A percentile compares a stretch with the other conserved stretches of the same genome.
These are phyloP conservation scores for Spea hammondii DNA, from an alignment of 2,797 vertebrate species.

Conservation along the genomic window DNA sequence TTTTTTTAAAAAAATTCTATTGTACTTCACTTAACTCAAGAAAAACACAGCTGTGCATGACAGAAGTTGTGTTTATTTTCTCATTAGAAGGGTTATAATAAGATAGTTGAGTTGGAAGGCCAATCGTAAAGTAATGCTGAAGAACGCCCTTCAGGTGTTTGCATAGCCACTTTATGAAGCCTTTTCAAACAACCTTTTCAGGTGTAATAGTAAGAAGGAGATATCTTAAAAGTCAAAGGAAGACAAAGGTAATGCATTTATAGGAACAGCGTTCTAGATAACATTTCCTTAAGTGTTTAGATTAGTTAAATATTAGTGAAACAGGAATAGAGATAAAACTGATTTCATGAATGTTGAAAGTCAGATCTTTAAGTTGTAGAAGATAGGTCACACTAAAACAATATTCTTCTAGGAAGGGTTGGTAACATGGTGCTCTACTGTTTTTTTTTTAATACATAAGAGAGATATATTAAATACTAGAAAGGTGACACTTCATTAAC, in stretches of 20 bases:
- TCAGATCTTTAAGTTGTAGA: slow-evolving; percentile 70
- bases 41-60: slow-evolving; percentile 74
- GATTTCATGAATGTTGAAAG: slow-evolving; percentile 73
- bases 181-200: slow-evolving; percentile 77
- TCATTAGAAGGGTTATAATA: slow-evolving; percentile 75
- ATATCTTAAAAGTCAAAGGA: slow-evolving; percentile 74
- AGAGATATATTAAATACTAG: too few relatives aligned
- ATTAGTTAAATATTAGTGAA: slow-evolving; percentile 91
- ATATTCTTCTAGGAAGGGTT: slow-evolving; percentile 10
- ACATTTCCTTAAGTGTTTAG: slow-evolving; percentile 75
- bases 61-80: slow-evolving; percentile 75
- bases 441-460: slow-evolving; percentile 30
- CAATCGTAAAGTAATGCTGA: slow-evolving; percentile 71
- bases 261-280: slow-evolving; percentile 81
- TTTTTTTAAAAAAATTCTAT: slow-evolving; percentile 62
- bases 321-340: slow-evolving; percentile 73
- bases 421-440: slow-evolving; percentile 13
- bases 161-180: slow-evolving; percentile 72
- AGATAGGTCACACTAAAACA: slow-evolving; percentile 67
- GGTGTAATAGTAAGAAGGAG: slow-evolving; percentile 72
- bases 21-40: slow-evolving; percentile 70
- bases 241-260: slow-evolving; percentile 78
- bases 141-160: slow-evolving; percentile 76
- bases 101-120: slow-evolving; percentile 72
- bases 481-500: too few relatives aligned